These are phyloP conservation scores for Mus pahari DNA, from an alignment of 2,113 vertebrate genomes.

Conservation along the genomic window DNA sequence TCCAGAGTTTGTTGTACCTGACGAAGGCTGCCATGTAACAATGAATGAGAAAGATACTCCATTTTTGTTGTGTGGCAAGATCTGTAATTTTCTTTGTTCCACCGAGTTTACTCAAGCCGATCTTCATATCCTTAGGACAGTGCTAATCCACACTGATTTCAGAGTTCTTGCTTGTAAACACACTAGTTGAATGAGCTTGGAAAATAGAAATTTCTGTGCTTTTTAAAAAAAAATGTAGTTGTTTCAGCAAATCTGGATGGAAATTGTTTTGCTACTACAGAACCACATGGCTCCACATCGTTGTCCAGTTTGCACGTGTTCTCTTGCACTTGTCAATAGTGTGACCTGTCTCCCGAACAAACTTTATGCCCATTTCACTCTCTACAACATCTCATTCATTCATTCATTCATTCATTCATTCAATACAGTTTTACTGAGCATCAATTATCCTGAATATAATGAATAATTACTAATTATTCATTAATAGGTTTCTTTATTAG, in stretches of 20 bases:
- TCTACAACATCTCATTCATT: neutral
- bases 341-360: neutral
- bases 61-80: constrained; percentile 38
- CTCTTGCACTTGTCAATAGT: neutral
- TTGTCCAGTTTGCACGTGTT: neutral
- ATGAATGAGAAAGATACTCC: constrained; percentile 35
- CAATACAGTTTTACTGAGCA: neutral
- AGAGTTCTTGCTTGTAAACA: constrained; percentile 39
- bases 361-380: neutral
- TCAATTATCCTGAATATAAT: too few species aligned
- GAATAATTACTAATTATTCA: too few species aligned
- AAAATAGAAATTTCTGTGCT: neutral
- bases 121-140: constrained; percentile 8
- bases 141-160: constrained; percentile 26
- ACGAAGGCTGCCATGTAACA: constrained; percentile 60
- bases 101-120: neutral
- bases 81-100: neutral
- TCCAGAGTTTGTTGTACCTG: constrained; percentile 75
- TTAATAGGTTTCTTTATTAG: neutral
- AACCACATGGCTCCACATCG: neutral
- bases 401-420: neutral
- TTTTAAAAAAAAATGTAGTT: constrained; percentile 57
- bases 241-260: neutral
- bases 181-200: neutral
- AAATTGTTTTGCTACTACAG: neutral